Percentiles rank a stretch among this genome's conserved stretches.
Conservation (phyloP, 2,888 invertebrate species). For the Melinaea marsaeus region DNA sequence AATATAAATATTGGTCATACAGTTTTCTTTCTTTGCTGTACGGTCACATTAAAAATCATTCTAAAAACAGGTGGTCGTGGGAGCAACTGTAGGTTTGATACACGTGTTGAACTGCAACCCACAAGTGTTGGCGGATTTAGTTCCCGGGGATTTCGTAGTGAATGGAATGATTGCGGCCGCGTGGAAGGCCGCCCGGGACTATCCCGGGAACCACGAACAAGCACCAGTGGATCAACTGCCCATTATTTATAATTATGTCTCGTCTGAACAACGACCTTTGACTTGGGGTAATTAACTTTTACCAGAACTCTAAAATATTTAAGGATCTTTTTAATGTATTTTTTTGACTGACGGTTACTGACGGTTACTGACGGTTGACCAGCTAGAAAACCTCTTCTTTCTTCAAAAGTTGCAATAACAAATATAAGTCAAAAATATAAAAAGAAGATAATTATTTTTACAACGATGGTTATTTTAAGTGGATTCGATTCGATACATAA, state of each 20-base stretch:
- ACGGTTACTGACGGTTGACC: not conserved
- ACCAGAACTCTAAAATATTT: too few relatives aligned
- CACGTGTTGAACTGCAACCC: conserved; percentile 83
- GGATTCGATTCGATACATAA: too few relatives aligned
- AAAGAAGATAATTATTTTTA: too few relatives aligned
- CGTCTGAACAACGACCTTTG: conserved; percentile 86
- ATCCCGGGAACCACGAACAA: conserved; percentile 57
- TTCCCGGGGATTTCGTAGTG: conserved; percentile 88
- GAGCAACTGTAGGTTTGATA: conserved; percentile 83
- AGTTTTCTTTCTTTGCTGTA: conserved; percentile 16
- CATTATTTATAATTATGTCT: conserved; percentile 90
- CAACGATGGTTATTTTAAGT: too few relatives aligned
- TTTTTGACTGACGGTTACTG: not conserved
- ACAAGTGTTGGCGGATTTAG: conserved; percentile 81
- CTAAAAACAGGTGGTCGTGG: conserved; percentile 67
- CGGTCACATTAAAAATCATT: conserved; percentile 20
- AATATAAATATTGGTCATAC: not conserved
- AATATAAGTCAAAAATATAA: too few relatives aligned
- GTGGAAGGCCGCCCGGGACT: conserved; percentile 75
- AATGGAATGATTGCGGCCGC: conserved; percentile 84
- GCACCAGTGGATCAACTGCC: conserved; percentile 56
- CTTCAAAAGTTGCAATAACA: too few relatives aligned
- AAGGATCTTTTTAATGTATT: too few relatives aligned
- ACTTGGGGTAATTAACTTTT: conserved; percentile 78
- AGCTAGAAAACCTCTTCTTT: too few relatives aligned